phyloP scores from a whole-genome alignment of 2,888 invertebrate genomes.

The Acleris sparsana region DNA sequence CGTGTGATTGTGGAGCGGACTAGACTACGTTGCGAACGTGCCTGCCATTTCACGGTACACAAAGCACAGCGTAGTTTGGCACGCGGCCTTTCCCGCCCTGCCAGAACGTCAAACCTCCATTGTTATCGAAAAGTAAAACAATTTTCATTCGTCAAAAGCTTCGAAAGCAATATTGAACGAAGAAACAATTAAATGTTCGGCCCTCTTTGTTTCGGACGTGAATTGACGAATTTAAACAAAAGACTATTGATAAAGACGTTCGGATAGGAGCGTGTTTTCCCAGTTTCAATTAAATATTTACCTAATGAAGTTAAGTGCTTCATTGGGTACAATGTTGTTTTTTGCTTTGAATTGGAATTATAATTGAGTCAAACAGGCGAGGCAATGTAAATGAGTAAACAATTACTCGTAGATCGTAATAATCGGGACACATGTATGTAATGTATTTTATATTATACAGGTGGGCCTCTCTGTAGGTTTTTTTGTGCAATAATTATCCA shows the following conservation, averaged over 20 bases:
- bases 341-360: neutral
- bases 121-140: slow-evolving; percentile 57
- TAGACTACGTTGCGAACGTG: slow-evolving; percentile 38
- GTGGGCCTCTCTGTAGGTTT: no score
- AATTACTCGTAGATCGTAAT: neutral
- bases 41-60: slow-evolving; percentile 59
- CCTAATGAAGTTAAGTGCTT: slow-evolving; percentile 8
- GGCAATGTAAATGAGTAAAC: neutral
- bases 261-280: neutral
- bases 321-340: neutral
- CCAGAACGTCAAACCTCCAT: slow-evolving; percentile 57
- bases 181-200: slow-evolving; percentile 40
- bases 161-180: slow-evolving; percentile 43
- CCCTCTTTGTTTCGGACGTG: slow-evolving; percentile 50
- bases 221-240: slow-evolving; percentile 51
- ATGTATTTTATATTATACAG: no score
- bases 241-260: slow-evolving; percentile 42
- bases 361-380: neutral
- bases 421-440: no score
- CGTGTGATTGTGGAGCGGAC: slow-evolving; percentile 14
- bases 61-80: slow-evolving; percentile 64
- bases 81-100: slow-evolving; percentile 48
- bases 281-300: slow-evolving; percentile 12
- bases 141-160: slow-evolving; percentile 58
- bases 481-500: no score